Base-by-base conservation (phyloP, 2,888 invertebrate species). In the Torymus texanus region DNA sequence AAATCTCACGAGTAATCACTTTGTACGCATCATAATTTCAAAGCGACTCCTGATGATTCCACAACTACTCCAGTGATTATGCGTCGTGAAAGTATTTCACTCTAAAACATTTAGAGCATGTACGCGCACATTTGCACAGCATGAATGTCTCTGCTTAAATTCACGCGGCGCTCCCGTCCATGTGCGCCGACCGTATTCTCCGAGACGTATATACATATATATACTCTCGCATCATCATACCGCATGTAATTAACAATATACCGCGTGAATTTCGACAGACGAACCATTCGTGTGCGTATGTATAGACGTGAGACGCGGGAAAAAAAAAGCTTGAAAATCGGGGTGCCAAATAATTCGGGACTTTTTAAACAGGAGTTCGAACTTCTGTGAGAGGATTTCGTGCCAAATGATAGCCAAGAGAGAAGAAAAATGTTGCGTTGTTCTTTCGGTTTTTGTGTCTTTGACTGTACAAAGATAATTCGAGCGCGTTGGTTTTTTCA, bases 121-220 rank as follows among this genome's bases (percentile, higher is more conserved):
- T 61, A 21, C 21, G n/a, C 67, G 53, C 21, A 18, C 41, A 63
- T n/a, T 41, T 21, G 50, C 16, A 53, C 55, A 16, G 50, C 50
- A 21, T 62, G 16, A 65, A 59, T 13, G 68, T 68, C 58, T 3
- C 65, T 58, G 29, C 62, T 65, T 51, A 63, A 66, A 72, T 58
- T 24, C 59, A 16, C 71, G 77, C 53, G 77, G 53, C 41, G 41
- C 72, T 62, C 56, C 71, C 77, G 71, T 77, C 77, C 71, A 59
- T 70, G 62, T 70, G 18, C 29, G 13, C 8, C 41, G 41, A 41
- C 41, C 41, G 8, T 41, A 41, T 41, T 41, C 41, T 41, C 41
- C 8, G 41, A 41, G 41, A 41, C 41, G 12, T 12, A 11, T 61
- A 61, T 61, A 13, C 2, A 18, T 12, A 11, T 61, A 61, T 61